Base-by-base conservation (phyloP, 2,888 invertebrate genomes). In the Dendrolimus houi region DNA sequence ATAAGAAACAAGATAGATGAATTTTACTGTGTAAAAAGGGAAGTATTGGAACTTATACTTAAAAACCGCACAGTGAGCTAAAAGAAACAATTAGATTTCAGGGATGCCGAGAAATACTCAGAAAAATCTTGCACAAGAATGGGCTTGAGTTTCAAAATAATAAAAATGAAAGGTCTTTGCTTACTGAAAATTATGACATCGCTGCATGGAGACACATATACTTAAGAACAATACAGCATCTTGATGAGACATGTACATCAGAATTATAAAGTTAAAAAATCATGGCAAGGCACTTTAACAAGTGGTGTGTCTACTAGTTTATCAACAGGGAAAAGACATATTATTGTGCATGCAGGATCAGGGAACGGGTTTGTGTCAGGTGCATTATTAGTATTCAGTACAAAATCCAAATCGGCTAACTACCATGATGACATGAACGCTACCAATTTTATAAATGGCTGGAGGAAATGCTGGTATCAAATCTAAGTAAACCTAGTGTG, bases 261-360 rank as follows among this genome's bases (percentile, higher is more conserved):
- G n/a, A n/a, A n/a, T n/a, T n/a, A n/a, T n/a, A n/a, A n/a, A n/a
- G n/a, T n/a, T n/a, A n/a, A n/a, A n/a, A n/a, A n/a, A n/a, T n/a
- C n/a, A n/a, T n/a, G n/a, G n/a, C n/a, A n/a, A n/a, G n/a, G n/a
- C n/a, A n/a, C n/a, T n/a, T n/a, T n/a, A n/a, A n/a, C n/a, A n/a
- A n/a, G n/a, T n/a, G n/a, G n/a, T n/a, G n/a, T n/a, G n/a, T n/a
- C n/a, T n/a, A n/a, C n/a, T n/a, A n/a, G n/a, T n/a, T n/a, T n/a
- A n/a, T n/a, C n/a, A n/a, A n/a, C n/a, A n/a, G n/a, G 63, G 8
- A 62, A 64, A 62, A 52, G 62, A 47, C 17, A 57, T 56, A 63
- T 63, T 41, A 61, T 65, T 53, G 65, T 65, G 8, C 61, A 67
- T n/a, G n/a, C n/a, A n/a, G n/a, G n/a, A n/a, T n/a, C n/a, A 60